Evolutionary conservation across 2,113 vertebrate species (phyloP).

Genomic region (Petaurus breviceps): DNA sequence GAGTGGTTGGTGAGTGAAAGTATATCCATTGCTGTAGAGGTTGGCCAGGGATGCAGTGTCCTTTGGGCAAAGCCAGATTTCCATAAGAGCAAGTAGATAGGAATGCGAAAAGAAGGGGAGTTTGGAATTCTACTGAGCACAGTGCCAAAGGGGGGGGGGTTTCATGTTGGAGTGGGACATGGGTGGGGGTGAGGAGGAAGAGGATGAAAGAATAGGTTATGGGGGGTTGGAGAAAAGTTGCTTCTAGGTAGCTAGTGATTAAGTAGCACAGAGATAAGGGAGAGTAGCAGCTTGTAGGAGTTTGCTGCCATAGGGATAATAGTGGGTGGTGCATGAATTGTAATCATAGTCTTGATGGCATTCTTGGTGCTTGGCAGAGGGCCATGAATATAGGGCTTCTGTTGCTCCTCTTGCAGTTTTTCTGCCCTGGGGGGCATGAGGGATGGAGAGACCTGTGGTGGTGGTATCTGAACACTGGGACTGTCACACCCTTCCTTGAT

Average conservation of each 20-base stretch:
- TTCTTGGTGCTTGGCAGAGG: background rate
- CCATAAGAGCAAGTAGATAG: too few relatives aligned
- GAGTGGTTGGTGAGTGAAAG: too few relatives aligned
- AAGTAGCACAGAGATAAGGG: background rate
- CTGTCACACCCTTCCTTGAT: background rate
- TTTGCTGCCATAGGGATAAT: background rate
- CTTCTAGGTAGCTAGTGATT: background rate
- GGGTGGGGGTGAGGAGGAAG: background rate
- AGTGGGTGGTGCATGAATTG: background rate
- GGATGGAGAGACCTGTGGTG: background rate
- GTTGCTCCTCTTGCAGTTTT: background rate
- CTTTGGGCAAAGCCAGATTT: too few relatives aligned
- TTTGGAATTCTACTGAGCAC: too few relatives aligned
- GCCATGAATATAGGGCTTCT: background rate
- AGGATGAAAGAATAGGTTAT: background rate
- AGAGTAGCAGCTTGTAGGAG: background rate
- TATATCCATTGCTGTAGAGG: too few relatives aligned
- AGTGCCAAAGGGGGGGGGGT: too few relatives aligned
- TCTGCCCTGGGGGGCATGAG: background rate
- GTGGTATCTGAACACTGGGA: background rate
- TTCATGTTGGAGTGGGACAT: background rate
- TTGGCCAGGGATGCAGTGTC: too few relatives aligned
- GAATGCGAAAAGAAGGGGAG: too few relatives aligned
- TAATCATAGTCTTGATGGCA: background rate
- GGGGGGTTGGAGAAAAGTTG: background rate